Evolutionary conservation across 2,888 invertebrate genomes (phyloP).

Genomic region (Nowickia ferox): DNA sequence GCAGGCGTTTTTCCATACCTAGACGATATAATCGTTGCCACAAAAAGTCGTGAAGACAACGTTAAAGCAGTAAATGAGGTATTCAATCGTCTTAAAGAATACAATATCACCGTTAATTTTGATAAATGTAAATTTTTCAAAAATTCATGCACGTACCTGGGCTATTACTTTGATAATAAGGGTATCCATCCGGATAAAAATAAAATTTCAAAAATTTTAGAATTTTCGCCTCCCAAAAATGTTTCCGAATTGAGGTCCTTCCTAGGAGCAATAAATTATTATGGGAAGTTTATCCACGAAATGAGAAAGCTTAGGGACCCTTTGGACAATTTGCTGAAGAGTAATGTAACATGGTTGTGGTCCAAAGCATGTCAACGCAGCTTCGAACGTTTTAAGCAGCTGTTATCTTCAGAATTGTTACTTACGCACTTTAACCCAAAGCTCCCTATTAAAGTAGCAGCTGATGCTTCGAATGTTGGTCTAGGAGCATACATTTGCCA

Average conservation of each 20-base stretch:
- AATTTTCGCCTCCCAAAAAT: constrained; percentile 34
- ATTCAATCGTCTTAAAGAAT: constrained; percentile 42
- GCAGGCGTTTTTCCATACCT: constrained; percentile 45
- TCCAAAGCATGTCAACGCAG: constrained; percentile 69
- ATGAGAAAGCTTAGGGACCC: constrained; percentile 54
- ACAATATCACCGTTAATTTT: constrained; percentile 57
- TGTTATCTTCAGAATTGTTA: constrained; percentile 76
- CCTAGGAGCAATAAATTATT: constrained; percentile 63
- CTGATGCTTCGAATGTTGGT: constrained; percentile 45
- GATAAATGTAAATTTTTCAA: constrained; percentile 63
- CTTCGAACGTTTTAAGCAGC: constrained; percentile 73
- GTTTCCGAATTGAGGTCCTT: constrained; percentile 46
- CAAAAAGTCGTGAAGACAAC: constrained; percentile 36
- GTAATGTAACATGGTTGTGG: constrained; percentile 56
- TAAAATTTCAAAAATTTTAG: too few species aligned
- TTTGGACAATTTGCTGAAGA: constrained; percentile 42
- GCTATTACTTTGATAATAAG: constrained; percentile 44
- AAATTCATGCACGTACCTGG: constrained; percentile 47
- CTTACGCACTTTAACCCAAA: constrained; percentile 75
- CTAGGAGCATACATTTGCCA: constrained; percentile 68
- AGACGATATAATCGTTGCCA: constrained; percentile 52
- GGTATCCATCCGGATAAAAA: too few species aligned
- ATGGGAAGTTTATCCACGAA: constrained; percentile 53
- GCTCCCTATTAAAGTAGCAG: constrained; percentile 50
- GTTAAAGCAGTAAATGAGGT: constrained; percentile 38